Conservation (phyloP, 2,113 vertebrate genomes). For the Aegotheles bennettii region DNA sequence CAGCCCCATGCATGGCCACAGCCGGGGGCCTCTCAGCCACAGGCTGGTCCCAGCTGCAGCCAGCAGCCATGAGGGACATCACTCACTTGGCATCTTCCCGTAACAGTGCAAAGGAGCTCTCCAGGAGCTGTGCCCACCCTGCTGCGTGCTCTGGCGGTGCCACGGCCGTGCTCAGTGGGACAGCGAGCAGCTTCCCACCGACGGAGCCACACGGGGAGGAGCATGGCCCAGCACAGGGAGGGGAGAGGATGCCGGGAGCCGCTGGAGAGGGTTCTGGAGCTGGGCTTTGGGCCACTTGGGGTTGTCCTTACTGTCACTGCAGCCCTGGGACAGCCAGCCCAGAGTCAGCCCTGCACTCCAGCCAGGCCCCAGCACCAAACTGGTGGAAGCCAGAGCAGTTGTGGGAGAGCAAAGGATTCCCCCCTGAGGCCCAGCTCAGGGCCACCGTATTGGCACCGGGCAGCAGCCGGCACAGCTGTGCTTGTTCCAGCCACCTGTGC, state of each 20-base stretch:
- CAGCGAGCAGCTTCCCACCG: accelerated
- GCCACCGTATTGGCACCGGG: accelerated
- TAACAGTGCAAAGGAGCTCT: background rate
- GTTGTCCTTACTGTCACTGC: background rate
- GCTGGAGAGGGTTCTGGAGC: background rate
- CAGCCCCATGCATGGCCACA: accelerated
- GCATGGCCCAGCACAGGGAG: accelerated
- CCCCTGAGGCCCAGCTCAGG: background rate
- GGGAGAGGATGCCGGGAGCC: accelerated
- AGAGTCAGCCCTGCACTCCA: background rate
- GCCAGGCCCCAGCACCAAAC: background rate
- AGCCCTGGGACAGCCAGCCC: background rate
- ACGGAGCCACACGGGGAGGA: accelerated
- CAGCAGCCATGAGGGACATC: background rate
- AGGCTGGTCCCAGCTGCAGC: background rate
- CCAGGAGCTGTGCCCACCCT: background rate
- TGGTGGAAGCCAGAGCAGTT: background rate
- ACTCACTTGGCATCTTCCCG: background rate
- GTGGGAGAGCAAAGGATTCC: accelerated
- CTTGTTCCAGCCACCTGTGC: background rate
- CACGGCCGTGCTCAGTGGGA: accelerated
- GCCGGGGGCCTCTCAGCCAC: background rate
- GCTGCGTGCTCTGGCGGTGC: accelerated
- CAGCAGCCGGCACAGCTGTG: background rate
- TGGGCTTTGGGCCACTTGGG: background rate